Conservation (phyloP, 2,113 vertebrate species). For the Indicator indicator region DNA sequence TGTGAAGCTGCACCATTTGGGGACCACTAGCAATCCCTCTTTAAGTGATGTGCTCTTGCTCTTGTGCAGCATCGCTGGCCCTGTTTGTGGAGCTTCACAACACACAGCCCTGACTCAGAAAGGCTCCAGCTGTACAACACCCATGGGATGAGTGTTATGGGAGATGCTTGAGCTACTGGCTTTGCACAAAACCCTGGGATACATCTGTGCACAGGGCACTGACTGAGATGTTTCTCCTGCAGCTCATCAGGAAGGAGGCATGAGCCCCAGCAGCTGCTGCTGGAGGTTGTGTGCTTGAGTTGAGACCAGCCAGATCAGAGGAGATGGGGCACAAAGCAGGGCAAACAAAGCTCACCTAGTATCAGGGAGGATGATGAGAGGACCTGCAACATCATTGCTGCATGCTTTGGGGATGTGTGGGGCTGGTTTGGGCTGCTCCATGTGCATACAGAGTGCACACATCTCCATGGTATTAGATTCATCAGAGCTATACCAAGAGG, state of each 20-base stretch:
- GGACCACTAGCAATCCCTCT: not conserved
- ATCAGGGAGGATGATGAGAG: not conserved
- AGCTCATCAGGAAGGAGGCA: not conserved
- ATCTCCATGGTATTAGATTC: not conserved
- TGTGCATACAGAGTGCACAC: not conserved
- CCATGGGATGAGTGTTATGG: not conserved
- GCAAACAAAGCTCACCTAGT: fast-evolving
- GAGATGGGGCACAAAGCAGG: not conserved
- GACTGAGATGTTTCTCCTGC: not conserved
- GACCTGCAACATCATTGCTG: fast-evolving
- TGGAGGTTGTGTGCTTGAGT: not conserved
- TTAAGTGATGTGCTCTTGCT: not conserved
- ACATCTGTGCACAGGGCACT: not conserved
- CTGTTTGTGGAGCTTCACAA: not conserved
- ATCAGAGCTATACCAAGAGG: not conserved
- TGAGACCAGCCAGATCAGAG: not conserved
- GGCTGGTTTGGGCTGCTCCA: no score
- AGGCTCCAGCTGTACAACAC: not conserved
- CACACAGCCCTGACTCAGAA: not conserved
- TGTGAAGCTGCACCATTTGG: fast-evolving
- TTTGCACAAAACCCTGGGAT: not conserved
- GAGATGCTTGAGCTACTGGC: not conserved
- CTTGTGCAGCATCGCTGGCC: not conserved
- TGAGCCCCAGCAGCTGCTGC: not conserved
- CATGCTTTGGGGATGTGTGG: fast-evolving